A percentile compares a stretch with the other conserved stretches of the same genome.
phyloP scores from a whole-genome alignment of 2,113 vertebrate species.

The Muntiacus reevesi region DNA sequence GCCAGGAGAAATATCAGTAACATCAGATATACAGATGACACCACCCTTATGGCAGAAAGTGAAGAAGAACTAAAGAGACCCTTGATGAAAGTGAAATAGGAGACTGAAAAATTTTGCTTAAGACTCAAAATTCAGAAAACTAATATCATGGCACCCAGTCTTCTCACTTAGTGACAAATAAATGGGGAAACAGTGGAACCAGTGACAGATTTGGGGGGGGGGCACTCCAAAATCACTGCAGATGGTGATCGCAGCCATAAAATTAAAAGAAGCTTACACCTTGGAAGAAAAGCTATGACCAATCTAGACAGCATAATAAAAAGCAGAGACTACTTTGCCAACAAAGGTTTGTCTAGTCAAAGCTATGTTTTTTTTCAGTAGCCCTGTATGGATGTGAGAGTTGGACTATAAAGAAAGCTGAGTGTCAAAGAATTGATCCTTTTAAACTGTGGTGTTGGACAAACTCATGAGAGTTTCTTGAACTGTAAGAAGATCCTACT shows the following conservation, averaged over 20 bases:
- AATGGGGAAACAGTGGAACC: not conserved
- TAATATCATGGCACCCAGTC: not conserved
- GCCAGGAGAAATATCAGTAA: not conserved
- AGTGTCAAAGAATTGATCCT: not conserved
- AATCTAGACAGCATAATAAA: not conserved
- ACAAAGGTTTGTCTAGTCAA: not conserved
- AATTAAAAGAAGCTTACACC: not conserved
- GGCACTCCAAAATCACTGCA: not conserved
- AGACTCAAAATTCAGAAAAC: not conserved
- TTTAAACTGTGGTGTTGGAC: not conserved
- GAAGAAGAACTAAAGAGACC: not conserved
- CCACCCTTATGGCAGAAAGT: not conserved
- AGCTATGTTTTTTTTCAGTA: not conserved
- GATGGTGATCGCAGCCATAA: not conserved
- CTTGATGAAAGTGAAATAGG: not conserved
- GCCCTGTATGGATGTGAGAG: not conserved
- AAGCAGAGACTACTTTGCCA: not conserved
- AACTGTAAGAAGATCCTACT: not conserved
- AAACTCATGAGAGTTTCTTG: not conserved
- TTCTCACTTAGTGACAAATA: not conserved
- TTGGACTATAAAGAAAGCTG: not conserved
- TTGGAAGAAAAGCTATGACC: not conserved
- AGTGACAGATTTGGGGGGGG: not conserved
- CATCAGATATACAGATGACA: not conserved
- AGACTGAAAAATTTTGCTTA: not conserved